Evolutionary conservation across 1,140 invertebrate genomes (phyloP).

Genomic region (Heliconius melpomene): DNA sequence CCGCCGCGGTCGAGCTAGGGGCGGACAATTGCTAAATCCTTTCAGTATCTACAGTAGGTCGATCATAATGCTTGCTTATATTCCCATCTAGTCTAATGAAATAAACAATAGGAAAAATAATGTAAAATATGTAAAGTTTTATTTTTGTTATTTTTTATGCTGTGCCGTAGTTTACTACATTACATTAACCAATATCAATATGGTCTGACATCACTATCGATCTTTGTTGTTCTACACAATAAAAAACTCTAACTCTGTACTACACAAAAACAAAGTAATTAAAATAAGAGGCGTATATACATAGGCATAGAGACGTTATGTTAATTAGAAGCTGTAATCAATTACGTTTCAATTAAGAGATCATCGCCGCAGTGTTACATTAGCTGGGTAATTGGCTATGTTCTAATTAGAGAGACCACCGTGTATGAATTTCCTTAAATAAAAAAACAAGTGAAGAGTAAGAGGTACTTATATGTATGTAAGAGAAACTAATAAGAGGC

Average conservation of each 20-base stretch:
- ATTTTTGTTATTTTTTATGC: no score
- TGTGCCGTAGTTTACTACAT: no score
- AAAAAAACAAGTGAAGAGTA: neutral
- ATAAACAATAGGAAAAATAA: no score
- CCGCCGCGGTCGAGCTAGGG: neutral
- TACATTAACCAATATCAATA: no score
- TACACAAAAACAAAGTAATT: conserved; percentile 32
- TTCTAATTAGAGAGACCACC: neutral
- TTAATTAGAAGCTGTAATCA: conserved; percentile 38
- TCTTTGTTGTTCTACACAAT: neutral
- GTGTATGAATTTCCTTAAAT: neutral
- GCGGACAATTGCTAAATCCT: neutral
- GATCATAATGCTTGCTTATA: no score
- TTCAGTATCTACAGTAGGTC: neutral
- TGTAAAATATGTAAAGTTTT: no score
- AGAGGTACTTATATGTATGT: no score
- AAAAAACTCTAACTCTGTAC: no score
- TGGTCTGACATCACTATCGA: no score
- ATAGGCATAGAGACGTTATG: conserved; percentile 10
- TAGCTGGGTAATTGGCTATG: neutral
- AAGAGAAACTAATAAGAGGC: no score
- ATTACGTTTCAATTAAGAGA: conserved; percentile 32
- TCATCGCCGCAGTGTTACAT: conserved; percentile 16
- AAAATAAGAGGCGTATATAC: no score
- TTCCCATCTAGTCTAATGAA: no score